Evolutionary conservation across 2,113 vertebrate species (phyloP).

Genomic region (Pelmatolapia mariae): DNA sequence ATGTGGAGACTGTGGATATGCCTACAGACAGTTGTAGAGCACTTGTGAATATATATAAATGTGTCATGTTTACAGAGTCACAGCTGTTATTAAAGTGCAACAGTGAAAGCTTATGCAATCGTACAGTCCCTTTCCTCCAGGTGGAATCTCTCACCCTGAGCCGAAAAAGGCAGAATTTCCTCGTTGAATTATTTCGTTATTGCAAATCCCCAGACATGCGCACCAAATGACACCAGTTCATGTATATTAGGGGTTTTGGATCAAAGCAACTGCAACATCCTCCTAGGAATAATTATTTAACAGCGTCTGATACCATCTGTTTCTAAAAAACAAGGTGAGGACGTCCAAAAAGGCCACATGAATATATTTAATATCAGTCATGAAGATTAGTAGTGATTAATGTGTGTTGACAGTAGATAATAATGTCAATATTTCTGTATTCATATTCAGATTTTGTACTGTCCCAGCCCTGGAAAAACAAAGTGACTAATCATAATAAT

Average conservation of each 20-base stretch:
- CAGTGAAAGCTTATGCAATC: not conserved
- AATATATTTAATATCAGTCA: constrained; percentile 46
- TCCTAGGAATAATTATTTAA: constrained; percentile 42
- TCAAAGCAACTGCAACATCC: constrained; percentile 8
- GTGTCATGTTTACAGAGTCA: not conserved
- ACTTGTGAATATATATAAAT: not conserved
- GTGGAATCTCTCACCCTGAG: not conserved
- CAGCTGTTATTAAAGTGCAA: not conserved
- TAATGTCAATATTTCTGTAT: constrained; percentile 55
- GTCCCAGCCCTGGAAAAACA: constrained; percentile 44
- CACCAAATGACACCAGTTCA: constrained; percentile 18
- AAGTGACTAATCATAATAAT: constrained; percentile 66
- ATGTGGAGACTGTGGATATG: not conserved
- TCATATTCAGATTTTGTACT: constrained; percentile 52
- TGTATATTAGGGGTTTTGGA: constrained; percentile 26
- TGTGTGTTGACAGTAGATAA: constrained; percentile 46
- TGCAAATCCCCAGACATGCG: constrained; percentile 3
- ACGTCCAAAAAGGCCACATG: constrained; percentile 42
- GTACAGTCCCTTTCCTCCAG: not conserved
- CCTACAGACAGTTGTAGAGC: not conserved
- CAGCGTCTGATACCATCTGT: constrained; percentile 42
- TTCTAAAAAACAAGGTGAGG: constrained; percentile 49
- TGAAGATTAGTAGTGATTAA: constrained; percentile 56
- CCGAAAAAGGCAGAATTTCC: not conserved
- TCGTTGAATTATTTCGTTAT: not conserved